These are phyloP conservation scores for Parauchenoglanis ngamensis DNA, from an alignment of 2,797 vertebrate genomes.

Conservation along the genomic window DNA sequence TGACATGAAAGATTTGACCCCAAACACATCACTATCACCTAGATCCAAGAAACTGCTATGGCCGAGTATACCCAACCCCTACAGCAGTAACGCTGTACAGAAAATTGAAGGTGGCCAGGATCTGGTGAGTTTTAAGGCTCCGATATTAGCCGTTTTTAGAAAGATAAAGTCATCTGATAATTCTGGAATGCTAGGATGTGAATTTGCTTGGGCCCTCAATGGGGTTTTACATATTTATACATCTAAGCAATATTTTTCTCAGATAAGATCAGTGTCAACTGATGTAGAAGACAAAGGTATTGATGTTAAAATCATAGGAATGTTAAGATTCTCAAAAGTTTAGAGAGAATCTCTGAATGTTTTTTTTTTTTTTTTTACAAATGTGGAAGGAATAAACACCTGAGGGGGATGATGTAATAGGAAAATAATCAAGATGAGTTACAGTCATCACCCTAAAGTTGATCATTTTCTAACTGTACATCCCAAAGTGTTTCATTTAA, in stretches of 20 bases:
- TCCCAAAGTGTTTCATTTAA: background rate
- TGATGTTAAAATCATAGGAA: background rate
- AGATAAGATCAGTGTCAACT: background rate
- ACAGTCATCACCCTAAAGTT: background rate
- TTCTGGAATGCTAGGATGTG: background rate
- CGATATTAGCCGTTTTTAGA: background rate
- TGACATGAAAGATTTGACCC: background rate
- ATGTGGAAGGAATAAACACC: background rate
- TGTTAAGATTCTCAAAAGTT: background rate
- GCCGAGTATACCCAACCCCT: constrained; percentile 80
- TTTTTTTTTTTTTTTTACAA: background rate
- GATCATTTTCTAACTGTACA: background rate
- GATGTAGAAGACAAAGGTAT: background rate
- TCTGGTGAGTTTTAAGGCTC: constrained; percentile 54
- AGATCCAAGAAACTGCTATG: constrained; percentile 77
- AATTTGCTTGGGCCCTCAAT: background rate
- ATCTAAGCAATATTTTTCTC: background rate
- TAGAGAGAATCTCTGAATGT: background rate
- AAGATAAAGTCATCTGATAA: background rate
- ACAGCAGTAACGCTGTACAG: constrained; percentile 77
- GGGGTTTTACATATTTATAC: background rate
- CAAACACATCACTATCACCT: constrained; percentile 20
- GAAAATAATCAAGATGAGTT: background rate
- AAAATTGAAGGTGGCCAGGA: constrained; percentile 66
- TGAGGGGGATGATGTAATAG: background rate